Conservation (phyloP, 2,888 invertebrate species). For the Buathra laborator region DNA sequence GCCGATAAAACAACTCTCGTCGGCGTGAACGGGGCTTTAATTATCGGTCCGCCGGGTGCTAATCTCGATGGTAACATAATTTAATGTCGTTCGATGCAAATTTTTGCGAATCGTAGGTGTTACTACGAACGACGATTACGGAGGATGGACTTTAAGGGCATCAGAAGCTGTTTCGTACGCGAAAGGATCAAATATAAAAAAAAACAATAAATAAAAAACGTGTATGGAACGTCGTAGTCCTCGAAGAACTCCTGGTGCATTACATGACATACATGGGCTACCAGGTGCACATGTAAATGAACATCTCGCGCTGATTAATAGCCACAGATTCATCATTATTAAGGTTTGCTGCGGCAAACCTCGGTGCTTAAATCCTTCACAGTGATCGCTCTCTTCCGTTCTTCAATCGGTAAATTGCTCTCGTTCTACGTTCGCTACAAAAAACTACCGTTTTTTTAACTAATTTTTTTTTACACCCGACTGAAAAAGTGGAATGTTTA, state of each 20-base stretch:
- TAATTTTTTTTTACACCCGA: not conserved
- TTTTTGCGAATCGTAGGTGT: constrained; percentile 69
- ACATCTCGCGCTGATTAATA: constrained; percentile 59
- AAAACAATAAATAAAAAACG: constrained; percentile 2
- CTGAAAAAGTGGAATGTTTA: not conserved
- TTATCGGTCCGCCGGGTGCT: constrained; percentile 71
- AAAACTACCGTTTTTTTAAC: not conserved
- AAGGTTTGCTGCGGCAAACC: constrained; percentile 33
- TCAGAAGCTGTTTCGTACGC: constrained; percentile 46
- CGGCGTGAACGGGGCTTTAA: constrained; percentile 68
- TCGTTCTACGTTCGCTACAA: not conserved
- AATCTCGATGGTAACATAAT: constrained; percentile 72
- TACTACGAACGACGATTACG: constrained; percentile 47
- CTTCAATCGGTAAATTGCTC: not conserved
- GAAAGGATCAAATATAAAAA: not conserved
- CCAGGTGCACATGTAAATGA: constrained; percentile 54
- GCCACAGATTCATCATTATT: constrained; percentile 63
- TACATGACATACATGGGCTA: constrained; percentile 13
- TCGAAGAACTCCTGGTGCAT: not conserved
- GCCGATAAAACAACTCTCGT: constrained; percentile 68
- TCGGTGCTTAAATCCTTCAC: constrained; percentile 10
- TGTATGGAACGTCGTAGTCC: not conserved
- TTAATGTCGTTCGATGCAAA: constrained; percentile 72
- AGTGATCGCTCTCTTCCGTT: constrained; percentile 22
- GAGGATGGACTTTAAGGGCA: constrained; percentile 37